These are phyloP conservation scores for Emmelina monodactyla DNA, from an alignment of 2,888 invertebrate species.

Conservation along the genomic window DNA sequence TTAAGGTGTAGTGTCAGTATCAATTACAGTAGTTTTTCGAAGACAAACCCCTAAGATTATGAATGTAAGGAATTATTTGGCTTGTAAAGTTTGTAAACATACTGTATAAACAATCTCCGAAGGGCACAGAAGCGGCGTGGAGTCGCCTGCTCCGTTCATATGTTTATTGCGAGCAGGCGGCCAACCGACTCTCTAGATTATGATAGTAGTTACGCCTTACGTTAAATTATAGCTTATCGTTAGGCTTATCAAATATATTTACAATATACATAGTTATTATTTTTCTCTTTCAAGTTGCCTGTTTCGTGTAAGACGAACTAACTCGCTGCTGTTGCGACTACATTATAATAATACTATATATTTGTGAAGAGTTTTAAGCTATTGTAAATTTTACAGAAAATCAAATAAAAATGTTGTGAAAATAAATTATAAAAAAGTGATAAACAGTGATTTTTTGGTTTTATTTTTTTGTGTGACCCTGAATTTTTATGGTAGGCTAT, in stretches of 20 bases:
- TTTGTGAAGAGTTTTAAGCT: slow-evolving; percentile 65
- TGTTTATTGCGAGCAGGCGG: slow-evolving; percentile 47
- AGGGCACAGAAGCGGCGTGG: slow-evolving; percentile 20
- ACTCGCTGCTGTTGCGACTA: slow-evolving; percentile 43
- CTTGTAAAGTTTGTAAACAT: too few relatives aligned
- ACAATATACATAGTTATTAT: slow-evolving; percentile 36
- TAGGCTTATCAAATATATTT: slow-evolving; percentile 50
- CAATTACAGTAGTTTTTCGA: too few relatives aligned
- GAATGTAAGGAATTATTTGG: too few relatives aligned
- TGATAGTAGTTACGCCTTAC: slow-evolving; percentile 43
- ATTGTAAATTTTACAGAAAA: slow-evolving; percentile 68
- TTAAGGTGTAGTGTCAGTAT: too few relatives aligned
- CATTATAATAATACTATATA: slow-evolving; percentile 42
- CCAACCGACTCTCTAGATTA: slow-evolving; percentile 51
- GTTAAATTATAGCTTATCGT: slow-evolving; percentile 45
- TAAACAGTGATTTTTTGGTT: slow-evolving; percentile 44
- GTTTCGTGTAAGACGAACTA: slow-evolving; percentile 34
- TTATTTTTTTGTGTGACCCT: slow-evolving; percentile 46
- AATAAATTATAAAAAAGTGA: slow-evolving; percentile 66
- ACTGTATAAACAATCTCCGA: too few relatives aligned
- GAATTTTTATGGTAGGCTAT: too few relatives aligned
- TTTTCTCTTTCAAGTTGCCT: slow-evolving; percentile 52
- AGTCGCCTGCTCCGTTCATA: slow-evolving; percentile 45
- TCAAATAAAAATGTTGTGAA: slow-evolving; percentile 64
- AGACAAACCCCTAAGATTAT: too few relatives aligned